Base-by-base conservation (phyloP, 2,113 vertebrate species). In the Harpagus bidentatus region DNA sequence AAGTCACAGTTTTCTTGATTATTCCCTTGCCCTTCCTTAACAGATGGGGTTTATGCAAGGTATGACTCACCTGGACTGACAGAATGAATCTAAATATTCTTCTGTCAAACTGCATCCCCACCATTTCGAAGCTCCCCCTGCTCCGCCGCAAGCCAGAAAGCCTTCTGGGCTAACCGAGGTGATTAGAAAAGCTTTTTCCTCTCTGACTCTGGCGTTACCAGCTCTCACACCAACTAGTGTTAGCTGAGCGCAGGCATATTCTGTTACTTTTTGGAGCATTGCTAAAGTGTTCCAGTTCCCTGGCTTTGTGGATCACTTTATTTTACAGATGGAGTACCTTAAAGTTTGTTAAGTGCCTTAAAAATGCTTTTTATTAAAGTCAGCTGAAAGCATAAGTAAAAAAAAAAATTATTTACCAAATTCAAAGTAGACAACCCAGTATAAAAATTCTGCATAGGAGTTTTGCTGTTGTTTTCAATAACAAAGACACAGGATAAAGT, bases 31-130 rank as follows among this genome's bases (percentile, higher is more conserved):
- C 47, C 50, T 92, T 58, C 83, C 43, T 65, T 45, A 95, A 87
- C 83, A 94, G 94, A 95, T 94, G 95, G 96, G 83, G 77, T 91
- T 95, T 89, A n/a, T 91, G 81, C 86, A 76, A 93, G 73, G 84
- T 52, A 67, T 74, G 83, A 91, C 70, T 97, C 95, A 95, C 94
- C 93, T 95, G 83, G 84, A 91, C 81, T 72, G 91, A 88, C 91
- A 93, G 80, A 95, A 91, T 17, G 16, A 82, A 79, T 58, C 70
- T 42, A 61, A 96, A 93, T 94, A 91, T 53, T 87, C 94, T 45
- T 50, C 92, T 89, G 94, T 79, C 86, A 88, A 82, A 62, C 56
- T 61, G 70, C 88, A 91, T 62, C 86, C 53, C 83, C 83, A 88
- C 81, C 77, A 85, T 36, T 52, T 28, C 9, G 2, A 77, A 73